These are phyloP conservation scores for Sardina pilchardus DNA, from an alignment of 2,113 vertebrate genomes.

Conservation along the genomic window DNA sequence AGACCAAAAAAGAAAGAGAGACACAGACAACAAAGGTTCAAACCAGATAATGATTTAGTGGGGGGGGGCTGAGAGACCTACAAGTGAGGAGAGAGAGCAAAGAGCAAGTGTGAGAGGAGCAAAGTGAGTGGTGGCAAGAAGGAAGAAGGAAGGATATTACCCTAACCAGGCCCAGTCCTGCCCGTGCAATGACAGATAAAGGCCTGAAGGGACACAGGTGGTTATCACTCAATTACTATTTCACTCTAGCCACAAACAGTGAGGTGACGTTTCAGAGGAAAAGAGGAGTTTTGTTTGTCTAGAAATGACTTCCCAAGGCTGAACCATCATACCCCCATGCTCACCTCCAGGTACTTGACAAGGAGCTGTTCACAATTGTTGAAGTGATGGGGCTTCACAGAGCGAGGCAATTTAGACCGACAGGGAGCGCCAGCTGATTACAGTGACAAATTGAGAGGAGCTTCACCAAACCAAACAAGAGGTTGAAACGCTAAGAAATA, in stretches of 20 bases:
- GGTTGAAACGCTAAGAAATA: conserved; percentile 20
- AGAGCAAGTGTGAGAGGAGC: too few species aligned
- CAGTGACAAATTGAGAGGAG: conserved; percentile 13
- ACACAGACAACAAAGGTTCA: too few species aligned
- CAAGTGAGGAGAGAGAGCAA: too few species aligned
- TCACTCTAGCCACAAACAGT: not conserved
- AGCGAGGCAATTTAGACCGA: conserved; percentile 7
- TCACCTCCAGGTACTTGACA: not conserved
- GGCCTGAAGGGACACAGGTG: too few species aligned
- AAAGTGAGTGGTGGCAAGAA: too few species aligned
- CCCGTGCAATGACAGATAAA: too few species aligned
- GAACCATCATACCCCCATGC: not conserved
- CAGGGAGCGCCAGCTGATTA: not conserved
- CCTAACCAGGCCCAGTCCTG: too few species aligned
- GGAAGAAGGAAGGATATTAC: too few species aligned
- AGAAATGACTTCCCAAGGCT: not conserved
- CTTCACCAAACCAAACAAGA: conserved; percentile 35
- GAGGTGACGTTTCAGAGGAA: not conserved
- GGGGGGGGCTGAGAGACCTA: too few species aligned
- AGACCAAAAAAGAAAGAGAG: too few species aligned
- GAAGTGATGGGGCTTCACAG: not conserved
- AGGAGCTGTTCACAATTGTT: not conserved
- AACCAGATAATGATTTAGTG: too few species aligned
- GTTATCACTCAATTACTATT: too few species aligned
- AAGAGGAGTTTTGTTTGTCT: not conserved